A percentile compares a stretch with the other conserved stretches of the same genome.
Evolutionary conservation across 2,113 vertebrate genomes (phyloP).

Genomic region (Silurus meridionalis): DNA sequence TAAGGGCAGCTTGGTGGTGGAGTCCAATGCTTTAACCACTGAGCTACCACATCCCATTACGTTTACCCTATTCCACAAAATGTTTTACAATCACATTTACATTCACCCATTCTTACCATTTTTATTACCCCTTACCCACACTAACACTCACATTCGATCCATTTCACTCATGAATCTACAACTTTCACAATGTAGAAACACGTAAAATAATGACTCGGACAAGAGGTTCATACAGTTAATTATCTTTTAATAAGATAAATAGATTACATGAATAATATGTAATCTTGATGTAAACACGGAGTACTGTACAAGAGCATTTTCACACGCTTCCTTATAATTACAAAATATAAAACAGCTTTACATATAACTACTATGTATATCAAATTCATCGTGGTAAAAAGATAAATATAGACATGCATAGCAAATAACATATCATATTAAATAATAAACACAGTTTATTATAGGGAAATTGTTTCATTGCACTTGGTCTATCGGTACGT

Average conservation of each 20-base stretch:
- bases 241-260: not conserved
- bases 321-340: not conserved
- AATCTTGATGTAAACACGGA: not conserved
- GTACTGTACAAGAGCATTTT: not conserved
- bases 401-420: not conserved
- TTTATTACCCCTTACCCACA: not conserved
- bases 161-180: not conserved
- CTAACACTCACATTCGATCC: not conserved
- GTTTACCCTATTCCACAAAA: too few relatives aligned
- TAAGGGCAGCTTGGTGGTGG: too few relatives aligned
- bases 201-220: not conserved
- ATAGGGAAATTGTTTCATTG: not conserved
- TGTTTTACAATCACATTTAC: not conserved
- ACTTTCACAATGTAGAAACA: not conserved
- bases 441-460: not conserved
- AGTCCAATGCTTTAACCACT: too few relatives aligned
- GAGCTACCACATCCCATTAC: too few relatives aligned
- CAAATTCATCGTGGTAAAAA: not conserved
- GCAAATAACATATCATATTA: not conserved
- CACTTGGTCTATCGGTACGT: not conserved
- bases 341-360: not conserved
- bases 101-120: not conserved
- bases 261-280: too few relatives aligned
- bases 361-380: not conserved
- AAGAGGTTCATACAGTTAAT: not conserved